phyloP scores from a whole-genome alignment of 2,888 invertebrate genomes.

The Netelia fuscicornis region DNA sequence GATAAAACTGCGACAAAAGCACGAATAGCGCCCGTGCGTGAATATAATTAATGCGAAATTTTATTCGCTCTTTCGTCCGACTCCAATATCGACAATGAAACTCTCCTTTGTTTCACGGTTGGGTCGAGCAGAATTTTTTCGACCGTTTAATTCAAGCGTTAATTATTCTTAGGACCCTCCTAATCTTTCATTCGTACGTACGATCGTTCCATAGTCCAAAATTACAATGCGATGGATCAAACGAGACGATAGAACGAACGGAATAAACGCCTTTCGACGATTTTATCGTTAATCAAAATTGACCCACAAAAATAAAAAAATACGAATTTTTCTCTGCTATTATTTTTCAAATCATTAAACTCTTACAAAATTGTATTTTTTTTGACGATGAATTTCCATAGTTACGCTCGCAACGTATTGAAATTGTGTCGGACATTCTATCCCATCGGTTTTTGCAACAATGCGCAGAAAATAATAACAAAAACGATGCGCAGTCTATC shows the following conservation, averaged over 20 bases:
- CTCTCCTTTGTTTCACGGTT: conserved; percentile 19
- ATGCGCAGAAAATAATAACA: no score
- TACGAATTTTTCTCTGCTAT: no score
- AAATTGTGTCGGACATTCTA: no score
- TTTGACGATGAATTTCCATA: background rate
- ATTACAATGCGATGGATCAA: background rate
- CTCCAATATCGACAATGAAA: conserved; percentile 20
- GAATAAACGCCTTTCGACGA: no score
- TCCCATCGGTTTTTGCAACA: no score
- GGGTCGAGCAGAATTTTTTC: conserved; percentile 14
- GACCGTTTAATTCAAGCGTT: background rate
- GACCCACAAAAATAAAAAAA: no score
- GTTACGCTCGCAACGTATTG: no score
- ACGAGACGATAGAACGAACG: no score
- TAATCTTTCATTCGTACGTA: background rate
- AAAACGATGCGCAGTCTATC: no score
- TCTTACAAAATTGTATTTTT: background rate
- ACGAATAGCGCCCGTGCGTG: background rate
- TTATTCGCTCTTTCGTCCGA: background rate
- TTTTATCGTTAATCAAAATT: no score
- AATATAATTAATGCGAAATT: background rate
- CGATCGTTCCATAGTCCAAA: background rate
- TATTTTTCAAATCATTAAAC: background rate
- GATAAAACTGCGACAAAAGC: background rate
- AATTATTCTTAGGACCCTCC: background rate